A percentile compares a stretch with the other conserved stretches of the same genome.
Conservation (phyloP, 2,888 invertebrate genomes). For the Agrochola circellaris region DNA sequence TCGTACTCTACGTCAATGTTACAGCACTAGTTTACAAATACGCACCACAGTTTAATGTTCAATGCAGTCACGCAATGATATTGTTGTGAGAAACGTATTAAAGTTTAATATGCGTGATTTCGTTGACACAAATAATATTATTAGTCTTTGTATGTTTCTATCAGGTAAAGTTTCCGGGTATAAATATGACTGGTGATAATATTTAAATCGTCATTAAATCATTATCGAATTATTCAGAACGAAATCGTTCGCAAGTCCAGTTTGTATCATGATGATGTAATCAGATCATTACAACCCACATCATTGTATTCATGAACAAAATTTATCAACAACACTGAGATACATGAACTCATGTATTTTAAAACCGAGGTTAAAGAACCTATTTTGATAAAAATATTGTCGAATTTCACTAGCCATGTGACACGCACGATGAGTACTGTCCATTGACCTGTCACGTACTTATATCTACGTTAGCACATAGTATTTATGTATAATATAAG, state of each 20-base stretch:
- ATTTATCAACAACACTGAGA: slow-evolving; percentile 55
- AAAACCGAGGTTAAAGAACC: slow-evolving; percentile 64
- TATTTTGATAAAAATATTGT: slow-evolving; percentile 58
- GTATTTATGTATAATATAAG: slow-evolving; percentile 27
- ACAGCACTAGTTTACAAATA: slow-evolving; percentile 61
- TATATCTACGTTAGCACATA: slow-evolving; percentile 23
- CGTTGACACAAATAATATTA: slow-evolving; percentile 24
- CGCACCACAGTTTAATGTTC: slow-evolving; percentile 47
- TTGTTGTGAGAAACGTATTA: slow-evolving; percentile 51
- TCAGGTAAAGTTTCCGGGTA: slow-evolving; percentile 13
- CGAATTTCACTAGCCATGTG: slow-evolving; percentile 52
- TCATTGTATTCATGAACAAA: slow-evolving; percentile 57
- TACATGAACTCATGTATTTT: slow-evolving; percentile 52
- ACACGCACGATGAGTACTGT: slow-evolving; percentile 44
- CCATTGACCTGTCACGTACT: slow-evolving; percentile 56
- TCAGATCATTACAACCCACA: slow-evolving; percentile 57
- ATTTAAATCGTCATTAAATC: slow-evolving; percentile 7
- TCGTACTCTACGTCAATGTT: slow-evolving; percentile 66
- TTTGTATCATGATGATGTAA: slow-evolving; percentile 46
- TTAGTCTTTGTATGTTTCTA: slow-evolving; percentile 4
- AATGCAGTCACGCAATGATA: slow-evolving; percentile 59
- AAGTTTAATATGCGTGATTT: slow-evolving; percentile 37
- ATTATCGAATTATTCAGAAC: slow-evolving; percentile 22
- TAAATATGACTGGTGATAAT: not conserved
- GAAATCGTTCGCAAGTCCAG: slow-evolving; percentile 19